Evolutionary conservation across 37 sponge, comb jelly and placozoan species (phyloP), one percentile per base, ranked within the genome.

Genomic region (Tethya wilhelma): DNA sequence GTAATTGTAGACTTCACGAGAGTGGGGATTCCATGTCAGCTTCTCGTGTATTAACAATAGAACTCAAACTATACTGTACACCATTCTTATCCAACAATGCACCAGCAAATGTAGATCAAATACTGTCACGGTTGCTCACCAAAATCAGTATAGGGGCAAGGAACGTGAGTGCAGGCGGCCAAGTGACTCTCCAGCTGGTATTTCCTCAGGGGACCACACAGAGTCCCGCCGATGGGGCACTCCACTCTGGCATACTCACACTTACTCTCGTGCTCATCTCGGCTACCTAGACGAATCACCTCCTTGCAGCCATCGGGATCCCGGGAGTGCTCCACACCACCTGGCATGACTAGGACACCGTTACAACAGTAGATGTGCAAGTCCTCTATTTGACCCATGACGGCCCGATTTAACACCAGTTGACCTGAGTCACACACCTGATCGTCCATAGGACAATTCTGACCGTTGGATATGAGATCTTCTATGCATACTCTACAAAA

Each of bases 321-420:
- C 26, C 39, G 71, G 67, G 77, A 88, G 14, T 40, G 77, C 12
- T 17, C 65, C 41, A 63, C 57, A 19, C 39, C 67, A 0, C 68
- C 78, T 2, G 67, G 38, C 37, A 45, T 56, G 44, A 69, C n/a
- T 22, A 67, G 29, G 22, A 94, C 26, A 17, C 90, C 94, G 67
- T 90, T 69, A 63, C 91, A 84, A 64, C 96, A 96, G 65, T 93
- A 81, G 41, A 96, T 87, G 22, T 39, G 41, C n/a, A 96, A 88
- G 38, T 90, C 94, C 14, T 90, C 84, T 4, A 96, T 78, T 62
- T 96, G 96, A 1, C 78, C 90, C 44, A 74, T 75, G 25, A 96
- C 67, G 28, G 96, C 96, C 37, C 85, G 80, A 65, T 96, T 96
- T 28, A 88, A 69, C 0, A 96, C 94, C 43, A 93, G 86, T 53